Conservation (phyloP, 2,888 invertebrate species). For the Acanthosepion lycidas region DNA sequence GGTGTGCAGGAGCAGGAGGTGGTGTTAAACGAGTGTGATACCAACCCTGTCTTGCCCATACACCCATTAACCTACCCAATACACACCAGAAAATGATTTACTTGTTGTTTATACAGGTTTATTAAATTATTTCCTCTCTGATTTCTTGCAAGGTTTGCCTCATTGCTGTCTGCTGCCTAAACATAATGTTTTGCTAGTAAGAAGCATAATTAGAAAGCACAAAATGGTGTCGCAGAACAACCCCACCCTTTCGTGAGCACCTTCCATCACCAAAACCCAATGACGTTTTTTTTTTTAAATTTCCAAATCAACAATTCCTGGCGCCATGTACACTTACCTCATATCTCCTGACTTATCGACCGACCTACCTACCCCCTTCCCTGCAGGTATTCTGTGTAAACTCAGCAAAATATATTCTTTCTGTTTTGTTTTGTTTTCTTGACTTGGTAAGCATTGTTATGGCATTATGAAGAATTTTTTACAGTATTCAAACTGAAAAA, state of each 20-base stretch:
- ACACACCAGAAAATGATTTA: neutral
- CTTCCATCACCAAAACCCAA: neutral
- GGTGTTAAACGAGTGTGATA: no score
- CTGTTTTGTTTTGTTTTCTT: neutral
- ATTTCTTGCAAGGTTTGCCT: neutral
- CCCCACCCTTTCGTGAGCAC: neutral
- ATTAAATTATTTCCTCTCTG: neutral
- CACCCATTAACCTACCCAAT: neutral
- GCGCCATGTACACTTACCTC: neutral
- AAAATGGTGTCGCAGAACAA: neutral
- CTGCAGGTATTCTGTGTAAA: conserved; percentile 4
- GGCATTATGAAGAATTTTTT: neutral
- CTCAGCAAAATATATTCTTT: neutral
- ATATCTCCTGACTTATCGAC: neutral
- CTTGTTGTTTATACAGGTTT: conserved; percentile 33
- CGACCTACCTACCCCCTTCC: neutral
- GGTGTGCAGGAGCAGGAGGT: no score
- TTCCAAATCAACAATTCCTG: neutral
- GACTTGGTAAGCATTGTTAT: neutral
- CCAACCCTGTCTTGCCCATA: neutral
- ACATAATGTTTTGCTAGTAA: neutral
- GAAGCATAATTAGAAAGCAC: neutral
- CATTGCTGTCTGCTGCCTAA: neutral
- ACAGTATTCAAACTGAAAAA: neutral
- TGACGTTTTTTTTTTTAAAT: neutral